Evolutionary conservation across 2,888 invertebrate genomes (phyloP), one percentile per base, ranked within the genome.

Genomic region (Athalia rosae): DNA sequence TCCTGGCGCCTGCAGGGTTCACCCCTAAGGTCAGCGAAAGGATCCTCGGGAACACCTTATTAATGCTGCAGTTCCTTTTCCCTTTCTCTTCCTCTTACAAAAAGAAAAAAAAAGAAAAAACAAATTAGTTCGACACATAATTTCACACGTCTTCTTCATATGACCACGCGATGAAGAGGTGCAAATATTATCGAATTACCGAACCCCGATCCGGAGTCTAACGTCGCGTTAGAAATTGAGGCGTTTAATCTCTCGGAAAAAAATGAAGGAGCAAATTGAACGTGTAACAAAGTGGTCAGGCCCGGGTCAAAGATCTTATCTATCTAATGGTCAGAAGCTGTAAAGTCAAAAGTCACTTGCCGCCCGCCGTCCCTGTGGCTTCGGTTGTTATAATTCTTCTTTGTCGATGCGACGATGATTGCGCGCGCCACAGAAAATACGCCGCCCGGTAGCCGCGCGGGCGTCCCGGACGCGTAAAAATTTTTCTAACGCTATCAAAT

Each of bases 311-410:
- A 85, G 85, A 87, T 87, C 83, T 87, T 87, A 88, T 88, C 87
- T 84, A 77, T 62, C 84, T 88, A 87, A 88, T 88, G 87, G 87
- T 84, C 86, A 86, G 86, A 85, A 87, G 87, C 85, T 84, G 85
- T 84, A 82, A 83, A 87, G 83, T 85, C 84, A 83, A 86, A 82
- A 86, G 84, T 86, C 85, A 84, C 83, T 84, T 81, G 81, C 80
- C 80, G 80, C 80, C 80, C 80, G 80, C 80, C 13, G 47, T 62
- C 13, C 64, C 9, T 8, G 76, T 50, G 64, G 76, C 64, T 56
- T 15, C 4, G 8, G 43, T 64, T 28, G 28, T 28, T 28, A 28
- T 28, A 28, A 28, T 28, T 28, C 28, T 28, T 64, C 76, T 76
- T 76, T 76, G 76, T 64, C 28, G 28, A 28, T 53, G 50, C 41